These are phyloP conservation scores for Caenorhabditis sp. DNA, from an alignment of 2,888 invertebrate genomes.

Conservation along the genomic window DNA sequence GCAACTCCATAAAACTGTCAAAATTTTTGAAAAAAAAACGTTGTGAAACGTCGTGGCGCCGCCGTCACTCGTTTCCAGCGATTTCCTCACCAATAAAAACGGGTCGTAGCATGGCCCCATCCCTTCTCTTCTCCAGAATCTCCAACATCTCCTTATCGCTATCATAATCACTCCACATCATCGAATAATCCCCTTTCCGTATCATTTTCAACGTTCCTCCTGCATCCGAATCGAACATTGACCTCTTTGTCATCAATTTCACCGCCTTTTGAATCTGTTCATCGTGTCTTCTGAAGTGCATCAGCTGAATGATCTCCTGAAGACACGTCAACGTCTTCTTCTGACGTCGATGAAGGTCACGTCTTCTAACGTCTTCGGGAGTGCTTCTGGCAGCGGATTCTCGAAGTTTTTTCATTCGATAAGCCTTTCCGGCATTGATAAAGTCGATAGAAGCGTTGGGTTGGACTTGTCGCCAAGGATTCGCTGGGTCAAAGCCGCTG, in stretches of 20 bases:
- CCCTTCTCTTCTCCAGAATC: conserved; percentile 15
- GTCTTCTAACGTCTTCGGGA: neutral
- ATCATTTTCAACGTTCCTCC: neutral
- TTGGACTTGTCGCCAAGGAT: too few species aligned
- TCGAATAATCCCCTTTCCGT: conserved; percentile 1
- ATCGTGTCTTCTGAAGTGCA: conserved; percentile 13
- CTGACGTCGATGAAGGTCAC: neutral
- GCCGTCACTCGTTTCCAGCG: neutral
- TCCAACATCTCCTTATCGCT: neutral
- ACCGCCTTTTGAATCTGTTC: neutral
- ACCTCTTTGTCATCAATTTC: conserved; percentile 1
- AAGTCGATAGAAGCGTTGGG: too few species aligned
- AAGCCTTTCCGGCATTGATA: too few species aligned
- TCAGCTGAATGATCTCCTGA: conserved; percentile 15
- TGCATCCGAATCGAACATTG: neutral
- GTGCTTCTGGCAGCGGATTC: neutral
- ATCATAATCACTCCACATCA: conserved; percentile 12
- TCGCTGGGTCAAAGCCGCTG: too few species aligned
- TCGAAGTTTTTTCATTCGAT: too few species aligned
- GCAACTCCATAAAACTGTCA: too few species aligned
- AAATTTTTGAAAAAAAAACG: too few species aligned
- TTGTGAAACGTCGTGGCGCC: too few species aligned
- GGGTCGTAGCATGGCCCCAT: conserved; percentile 7
- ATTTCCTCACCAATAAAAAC: conserved; percentile 30
- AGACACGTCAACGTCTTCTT: conserved; percentile 8